phyloP scores from a whole-genome alignment of 2,113 vertebrate genomes.

The Lonchura striata region DNA sequence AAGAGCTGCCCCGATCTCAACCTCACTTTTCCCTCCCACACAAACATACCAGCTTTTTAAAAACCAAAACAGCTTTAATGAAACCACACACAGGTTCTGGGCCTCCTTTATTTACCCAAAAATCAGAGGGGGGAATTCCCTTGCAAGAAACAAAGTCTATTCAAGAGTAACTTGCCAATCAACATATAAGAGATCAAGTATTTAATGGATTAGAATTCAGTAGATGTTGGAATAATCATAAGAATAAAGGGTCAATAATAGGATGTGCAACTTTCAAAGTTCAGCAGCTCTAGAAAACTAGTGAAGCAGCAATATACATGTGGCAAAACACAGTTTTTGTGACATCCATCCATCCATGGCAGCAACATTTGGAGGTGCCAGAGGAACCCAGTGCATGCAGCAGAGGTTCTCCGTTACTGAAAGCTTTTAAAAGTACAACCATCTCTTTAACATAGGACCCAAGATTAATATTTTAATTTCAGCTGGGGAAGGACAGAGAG shows the following conservation, averaged over 20 bases:
- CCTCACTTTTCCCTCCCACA: neutral
- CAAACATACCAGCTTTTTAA: neutral
- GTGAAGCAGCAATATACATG: neutral
- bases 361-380: neutral
- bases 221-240: neutral
- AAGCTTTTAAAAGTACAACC: neutral
- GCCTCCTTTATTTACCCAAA: neutral
- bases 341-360: neutral
- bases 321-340: neutral
- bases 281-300: neutral
- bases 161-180: neutral
- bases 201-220: neutral
- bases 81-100: neutral
- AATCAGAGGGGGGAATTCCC: neutral
- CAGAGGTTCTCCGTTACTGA: neutral
- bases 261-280: neutral
- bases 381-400: neutral
- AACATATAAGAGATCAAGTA: neutral
- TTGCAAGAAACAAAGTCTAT: neutral
- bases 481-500: neutral
- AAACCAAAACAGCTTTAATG: neutral
- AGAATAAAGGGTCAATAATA: neutral
- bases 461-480: neutral
- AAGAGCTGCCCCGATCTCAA: neutral
- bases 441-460: neutral